Base-by-base conservation (phyloP, 2,797 vertebrate genomes). In the Ctenochaetus hawaiiensis region DNA sequence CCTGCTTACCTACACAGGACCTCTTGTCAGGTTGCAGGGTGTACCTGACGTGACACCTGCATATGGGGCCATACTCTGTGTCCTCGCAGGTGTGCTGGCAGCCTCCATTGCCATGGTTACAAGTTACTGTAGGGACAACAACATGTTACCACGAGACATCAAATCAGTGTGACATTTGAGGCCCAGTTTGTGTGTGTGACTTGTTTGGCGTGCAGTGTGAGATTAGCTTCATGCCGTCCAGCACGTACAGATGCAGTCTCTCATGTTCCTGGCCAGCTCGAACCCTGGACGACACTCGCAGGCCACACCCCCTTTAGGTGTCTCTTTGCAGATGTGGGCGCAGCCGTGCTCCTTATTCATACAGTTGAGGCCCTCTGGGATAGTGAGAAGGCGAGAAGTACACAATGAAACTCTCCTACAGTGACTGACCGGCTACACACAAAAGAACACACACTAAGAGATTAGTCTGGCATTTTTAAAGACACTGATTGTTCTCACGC, bases 341-440 rank as follows among this genome's bases (percentile, higher is more conserved):
- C 98, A 99, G 91, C 98, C 96, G 0, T 99, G 98, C 68, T 98
- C 96, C 93, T 97, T 98, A 90, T 99, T 99, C 98, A 99, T 99
- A 91, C 98, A 99, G 96, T 96, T 99, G 95, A 98, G 94, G 80
- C 98, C 97, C 96, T 98, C 98, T 99, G 96, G 78, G 95, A 95
- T 91, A 86, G 78, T 89, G 72, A 77, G 78, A 88, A 75, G 77
- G 80, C 86, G 73, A 87, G 83, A 90, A 78, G 86, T 72, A 89
- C 89, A 93, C 92, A 93, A 92, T 93, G 87, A 92, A 91, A 86
- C 89, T 91, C 87, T 90, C 89, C 91, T 91, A 92, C 93, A 91
- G 92, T 92, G 91, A 86, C 85, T 81, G 88, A 91, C 83, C 79
- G 59, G 78, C 78, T 88, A 11, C 75, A 86, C 84, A 93, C 88